phyloP scores from a whole-genome alignment of 2,888 invertebrate species.

The Drosophila flavopinicola region DNA sequence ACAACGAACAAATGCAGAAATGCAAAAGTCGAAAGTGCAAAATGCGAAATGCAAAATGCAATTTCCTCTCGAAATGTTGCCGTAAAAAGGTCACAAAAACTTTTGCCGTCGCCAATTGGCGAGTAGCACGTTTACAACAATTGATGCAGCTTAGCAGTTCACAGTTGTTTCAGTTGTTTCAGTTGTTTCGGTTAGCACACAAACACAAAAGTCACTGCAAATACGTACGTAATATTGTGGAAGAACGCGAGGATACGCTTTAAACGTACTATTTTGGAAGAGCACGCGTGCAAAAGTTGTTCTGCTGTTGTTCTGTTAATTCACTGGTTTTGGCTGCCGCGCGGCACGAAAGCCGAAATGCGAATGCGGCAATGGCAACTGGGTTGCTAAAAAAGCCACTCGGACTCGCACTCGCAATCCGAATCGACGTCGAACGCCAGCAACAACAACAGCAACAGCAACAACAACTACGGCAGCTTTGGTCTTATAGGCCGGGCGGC shows the following conservation, averaged over 20 bases:
- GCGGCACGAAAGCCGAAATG: conserved; percentile 79
- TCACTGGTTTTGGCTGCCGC: conserved; percentile 66
- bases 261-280: conserved; percentile 7
- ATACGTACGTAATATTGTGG: conserved; percentile 7
- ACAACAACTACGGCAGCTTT: conserved; percentile 73
- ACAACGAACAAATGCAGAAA: conserved; percentile 11
- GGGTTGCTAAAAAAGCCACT: conserved; percentile 74
- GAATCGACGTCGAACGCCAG: conserved; percentile 44
- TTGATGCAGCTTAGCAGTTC: conserved; percentile 33
- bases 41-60: conserved; percentile 51
- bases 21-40: conserved; percentile 23
- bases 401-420: conserved; percentile 51
- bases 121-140: conserved; percentile 37
- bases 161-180: too few relatives aligned
- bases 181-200: conserved; percentile 37
- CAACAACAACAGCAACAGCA: conserved; percentile 70
- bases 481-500: conserved; percentile 73
- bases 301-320: conserved; percentile 32
- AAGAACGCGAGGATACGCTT: conserved; percentile 34
- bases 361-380: conserved; percentile 79
- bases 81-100: conserved; percentile 55
- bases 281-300: conserved; percentile 43
- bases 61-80: conserved; percentile 55
- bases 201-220: conserved; percentile 16
- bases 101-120: conserved; percentile 65